Evolutionary conservation across 2,888 invertebrate species (phyloP).

Genomic region (Oithona nana): DNA sequence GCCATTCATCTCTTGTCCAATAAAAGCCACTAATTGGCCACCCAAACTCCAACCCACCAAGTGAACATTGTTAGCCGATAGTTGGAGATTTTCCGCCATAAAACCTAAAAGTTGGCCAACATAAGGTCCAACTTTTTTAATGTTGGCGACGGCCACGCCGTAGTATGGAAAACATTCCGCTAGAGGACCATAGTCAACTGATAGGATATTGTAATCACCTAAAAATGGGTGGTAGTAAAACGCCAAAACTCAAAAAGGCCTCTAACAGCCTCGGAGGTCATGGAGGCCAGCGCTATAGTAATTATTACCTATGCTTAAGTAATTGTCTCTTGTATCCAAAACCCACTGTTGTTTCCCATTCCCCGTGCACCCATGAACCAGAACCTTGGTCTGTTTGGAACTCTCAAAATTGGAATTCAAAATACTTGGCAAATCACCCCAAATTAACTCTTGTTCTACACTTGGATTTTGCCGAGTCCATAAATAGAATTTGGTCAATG

Average conservation of each 20-base stretch:
- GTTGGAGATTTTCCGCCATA: background rate
- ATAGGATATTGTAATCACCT: background rate
- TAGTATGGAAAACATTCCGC: background rate
- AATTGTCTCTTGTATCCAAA: background rate
- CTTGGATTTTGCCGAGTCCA: too few relatives aligned
- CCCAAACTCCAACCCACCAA: conserved; percentile 1
- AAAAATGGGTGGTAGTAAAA: background rate
- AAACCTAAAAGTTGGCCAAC: background rate
- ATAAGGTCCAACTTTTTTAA: background rate
- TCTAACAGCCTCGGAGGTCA: too few relatives aligned
- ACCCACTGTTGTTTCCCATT: background rate
- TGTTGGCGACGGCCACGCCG: background rate
- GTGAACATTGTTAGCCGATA: background rate
- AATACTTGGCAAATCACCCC: too few relatives aligned
- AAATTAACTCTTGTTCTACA: too few relatives aligned
- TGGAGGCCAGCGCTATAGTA: too few relatives aligned
- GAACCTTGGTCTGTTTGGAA: too few relatives aligned
- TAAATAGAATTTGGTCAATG: too few relatives aligned
- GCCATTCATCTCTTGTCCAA: background rate
- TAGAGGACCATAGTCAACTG: background rate
- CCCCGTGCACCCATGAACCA: too few relatives aligned
- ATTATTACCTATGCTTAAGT: background rate
- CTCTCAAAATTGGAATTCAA: too few relatives aligned
- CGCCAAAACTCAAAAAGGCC: background rate
- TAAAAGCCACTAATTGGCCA: background rate